phyloP scores from a whole-genome alignment of 1,140 invertebrate genomes.

The Phymastichus coffea region DNA sequence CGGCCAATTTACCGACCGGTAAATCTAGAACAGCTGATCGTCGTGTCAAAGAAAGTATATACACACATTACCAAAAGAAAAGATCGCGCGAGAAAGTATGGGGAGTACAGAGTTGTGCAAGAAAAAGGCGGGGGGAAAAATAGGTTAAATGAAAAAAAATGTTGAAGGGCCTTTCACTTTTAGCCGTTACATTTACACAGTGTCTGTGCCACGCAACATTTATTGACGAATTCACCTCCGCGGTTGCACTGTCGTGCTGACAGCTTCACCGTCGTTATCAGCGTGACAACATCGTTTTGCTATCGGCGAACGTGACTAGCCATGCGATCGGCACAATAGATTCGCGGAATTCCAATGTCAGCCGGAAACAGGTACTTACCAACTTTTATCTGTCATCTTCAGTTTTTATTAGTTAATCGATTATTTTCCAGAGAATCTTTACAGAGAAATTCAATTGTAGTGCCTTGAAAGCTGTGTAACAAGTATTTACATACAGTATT shows the following conservation, averaged over 20 bases:
- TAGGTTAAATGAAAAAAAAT: conserved; percentile 20
- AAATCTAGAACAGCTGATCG: conserved; percentile 16
- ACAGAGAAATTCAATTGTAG: neutral
- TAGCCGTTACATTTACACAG: no score
- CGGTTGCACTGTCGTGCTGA: no score
- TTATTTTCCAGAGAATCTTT: no score
- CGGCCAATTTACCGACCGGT: conserved; percentile 23
- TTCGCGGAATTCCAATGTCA: neutral
- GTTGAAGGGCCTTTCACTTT: conserved; percentile 41
- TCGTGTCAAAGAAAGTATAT: conserved; percentile 8
- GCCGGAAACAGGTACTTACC: neutral
- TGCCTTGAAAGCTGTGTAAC: neutral
- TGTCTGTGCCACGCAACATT: no score
- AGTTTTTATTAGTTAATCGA: no score
- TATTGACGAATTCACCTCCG: no score
- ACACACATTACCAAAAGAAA: no score
- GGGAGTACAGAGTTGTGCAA: neutral
- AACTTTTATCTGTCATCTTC: conserved; percentile 11
- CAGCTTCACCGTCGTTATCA: no score
- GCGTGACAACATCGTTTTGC: no score
- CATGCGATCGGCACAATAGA: neutral
- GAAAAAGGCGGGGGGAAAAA: conserved; percentile 1
- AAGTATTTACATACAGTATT: neutral
- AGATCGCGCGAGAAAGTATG: conserved; percentile 9
- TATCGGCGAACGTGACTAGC: neutral